These are phyloP conservation scores for Fundulus diaphanus DNA, from an alignment of 2,797 vertebrate genomes.

Conservation along the genomic window DNA sequence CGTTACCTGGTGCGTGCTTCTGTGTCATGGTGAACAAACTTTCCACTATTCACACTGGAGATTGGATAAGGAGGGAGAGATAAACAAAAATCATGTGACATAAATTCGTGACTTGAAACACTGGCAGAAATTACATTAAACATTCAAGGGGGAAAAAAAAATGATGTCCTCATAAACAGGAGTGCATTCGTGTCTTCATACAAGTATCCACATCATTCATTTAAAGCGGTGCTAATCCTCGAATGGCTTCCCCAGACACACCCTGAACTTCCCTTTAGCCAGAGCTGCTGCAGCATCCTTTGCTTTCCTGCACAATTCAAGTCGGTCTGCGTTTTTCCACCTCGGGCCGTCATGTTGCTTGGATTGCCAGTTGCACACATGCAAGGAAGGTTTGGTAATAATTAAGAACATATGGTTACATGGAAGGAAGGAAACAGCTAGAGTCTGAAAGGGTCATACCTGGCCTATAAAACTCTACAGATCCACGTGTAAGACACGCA, in stretches of 20 bases:
- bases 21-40: not conserved
- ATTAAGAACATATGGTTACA: not conserved
- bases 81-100: not conserved
- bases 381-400: not conserved
- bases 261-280: not conserved
- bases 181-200: not conserved
- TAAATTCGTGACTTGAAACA: not conserved
- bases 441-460: not conserved
- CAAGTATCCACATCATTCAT: not conserved
- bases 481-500: not conserved
- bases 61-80: not conserved
- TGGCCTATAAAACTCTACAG: not conserved
- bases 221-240: not conserved
- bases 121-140: not conserved
- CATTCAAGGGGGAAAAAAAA: not conserved
- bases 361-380: not conserved
- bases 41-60: not conserved
- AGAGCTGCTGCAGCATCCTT: not conserved
- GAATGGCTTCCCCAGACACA: not conserved
- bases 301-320: not conserved
- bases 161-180: not conserved
- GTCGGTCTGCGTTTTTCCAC: not conserved
- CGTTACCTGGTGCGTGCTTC: not conserved
- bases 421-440: not conserved
- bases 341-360: not conserved